These are phyloP conservation scores for Amphipoea lucens DNA, from an alignment of 2,888 invertebrate genomes.

Conservation along the genomic window DNA sequence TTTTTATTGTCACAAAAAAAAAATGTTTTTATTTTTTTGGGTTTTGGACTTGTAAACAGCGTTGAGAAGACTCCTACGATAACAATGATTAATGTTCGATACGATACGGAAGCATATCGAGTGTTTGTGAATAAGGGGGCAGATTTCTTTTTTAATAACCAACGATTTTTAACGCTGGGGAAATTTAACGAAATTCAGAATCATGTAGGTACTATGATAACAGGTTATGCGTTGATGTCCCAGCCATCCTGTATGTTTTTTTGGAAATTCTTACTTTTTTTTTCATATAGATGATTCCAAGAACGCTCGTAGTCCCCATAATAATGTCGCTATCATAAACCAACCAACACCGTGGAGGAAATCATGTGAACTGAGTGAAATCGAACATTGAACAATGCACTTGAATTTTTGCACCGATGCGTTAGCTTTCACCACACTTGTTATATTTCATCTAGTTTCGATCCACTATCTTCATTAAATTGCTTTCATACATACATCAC, in stretches of 20 bases:
- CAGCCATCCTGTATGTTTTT: background rate
- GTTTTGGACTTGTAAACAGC: too few relatives aligned
- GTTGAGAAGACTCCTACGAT: too few relatives aligned
- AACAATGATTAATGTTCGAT: too few relatives aligned
- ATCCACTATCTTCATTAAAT: constrained; percentile 69
- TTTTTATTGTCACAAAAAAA: too few relatives aligned
- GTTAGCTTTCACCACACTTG: constrained; percentile 78
- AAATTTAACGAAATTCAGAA: too few relatives aligned
- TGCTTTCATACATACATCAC: constrained; percentile 72
- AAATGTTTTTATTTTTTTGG: too few relatives aligned
- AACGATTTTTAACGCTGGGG: too few relatives aligned
- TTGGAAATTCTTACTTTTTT: background rate
- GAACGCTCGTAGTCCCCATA: background rate
- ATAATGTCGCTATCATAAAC: constrained; percentile 60
- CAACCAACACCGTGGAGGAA: constrained; percentile 71
- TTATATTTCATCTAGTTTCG: constrained; percentile 69
- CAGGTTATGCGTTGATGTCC: too few relatives aligned
- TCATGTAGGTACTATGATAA: too few relatives aligned
- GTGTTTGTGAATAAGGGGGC: too few relatives aligned
- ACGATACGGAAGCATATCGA: too few relatives aligned
- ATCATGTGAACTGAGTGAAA: constrained; percentile 87
- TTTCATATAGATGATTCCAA: background rate
- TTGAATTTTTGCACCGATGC: constrained; percentile 82
- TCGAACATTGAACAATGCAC: constrained; percentile 83
- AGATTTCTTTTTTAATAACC: too few relatives aligned